Percentiles rank a stretch among this genome's conserved stretches.
phyloP scores from a whole-genome alignment of 64 coral and sea anemone species.

The Astreopora myriophthalma region DNA sequence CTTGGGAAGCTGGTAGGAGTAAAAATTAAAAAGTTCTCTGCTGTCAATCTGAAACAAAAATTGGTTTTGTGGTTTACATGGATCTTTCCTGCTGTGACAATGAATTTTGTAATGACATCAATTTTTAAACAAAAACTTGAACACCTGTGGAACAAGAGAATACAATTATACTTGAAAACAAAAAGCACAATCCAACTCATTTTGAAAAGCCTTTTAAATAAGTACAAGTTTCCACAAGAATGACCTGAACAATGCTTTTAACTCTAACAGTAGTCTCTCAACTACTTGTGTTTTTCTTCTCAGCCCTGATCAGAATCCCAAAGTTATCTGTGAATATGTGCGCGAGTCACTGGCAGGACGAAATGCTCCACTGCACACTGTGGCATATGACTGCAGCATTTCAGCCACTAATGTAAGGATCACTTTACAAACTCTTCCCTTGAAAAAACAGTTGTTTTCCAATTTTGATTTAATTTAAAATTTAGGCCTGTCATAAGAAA shows the following conservation, averaged over 20 bases:
- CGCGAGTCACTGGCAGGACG: conserved; percentile 79
- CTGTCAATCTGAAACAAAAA: too few species aligned
- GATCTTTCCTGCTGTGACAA: too few species aligned
- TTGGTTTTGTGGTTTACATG: too few species aligned
- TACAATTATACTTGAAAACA: too few species aligned
- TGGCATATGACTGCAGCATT: conserved; percentile 87
- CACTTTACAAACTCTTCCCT: not conserved
- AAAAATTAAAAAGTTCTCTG: not conserved
- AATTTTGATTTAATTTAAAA: not conserved
- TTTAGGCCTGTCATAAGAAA: too few species aligned
- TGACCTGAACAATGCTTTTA: not conserved
- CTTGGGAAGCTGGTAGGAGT: conserved; percentile 86
- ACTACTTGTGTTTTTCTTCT: not conserved
- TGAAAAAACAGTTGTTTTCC: not conserved
- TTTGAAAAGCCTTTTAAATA: too few species aligned
- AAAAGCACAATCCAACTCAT: too few species aligned
- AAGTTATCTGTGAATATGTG: conserved; percentile 85
- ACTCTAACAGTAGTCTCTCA: not conserved
- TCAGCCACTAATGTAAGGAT: conserved; percentile 88
- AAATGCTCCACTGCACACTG: conserved; percentile 81
- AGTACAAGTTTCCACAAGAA: too few species aligned
- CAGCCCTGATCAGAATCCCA: conserved; percentile 92
- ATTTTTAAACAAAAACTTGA: too few species aligned
- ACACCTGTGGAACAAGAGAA: too few species aligned
- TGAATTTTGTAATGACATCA: too few species aligned